Conservation (phyloP, 2,797 vertebrate species). For the Telmatherina bonti region DNA sequence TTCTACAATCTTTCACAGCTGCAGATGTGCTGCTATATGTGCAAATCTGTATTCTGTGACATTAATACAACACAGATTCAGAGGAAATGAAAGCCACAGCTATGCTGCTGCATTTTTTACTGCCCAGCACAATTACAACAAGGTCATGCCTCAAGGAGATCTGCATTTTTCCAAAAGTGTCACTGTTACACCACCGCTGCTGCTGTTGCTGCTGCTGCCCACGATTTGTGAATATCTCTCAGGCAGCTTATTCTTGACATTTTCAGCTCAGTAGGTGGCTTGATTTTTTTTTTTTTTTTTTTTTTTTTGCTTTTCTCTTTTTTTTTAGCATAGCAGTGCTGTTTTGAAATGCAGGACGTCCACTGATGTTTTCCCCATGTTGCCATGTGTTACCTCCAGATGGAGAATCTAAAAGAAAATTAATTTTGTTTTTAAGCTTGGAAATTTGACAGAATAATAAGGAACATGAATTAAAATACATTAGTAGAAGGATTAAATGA, state of each 20-base stretch:
- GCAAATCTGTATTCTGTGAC: conserved; percentile 22
- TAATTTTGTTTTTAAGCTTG: background rate
- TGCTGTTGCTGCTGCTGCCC: conserved; percentile 19
- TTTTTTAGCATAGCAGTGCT: conserved; percentile 42
- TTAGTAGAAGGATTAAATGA: background rate
- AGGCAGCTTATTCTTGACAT: conserved; percentile 63
- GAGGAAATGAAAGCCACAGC: conserved; percentile 26
- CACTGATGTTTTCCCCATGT: conserved; percentile 27
- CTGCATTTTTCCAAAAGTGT: conserved; percentile 63
- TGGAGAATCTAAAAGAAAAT: conserved; percentile 10
- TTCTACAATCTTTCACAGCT: conserved; percentile 35
- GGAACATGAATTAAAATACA: background rate
- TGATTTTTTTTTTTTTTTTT: conserved; percentile 45
- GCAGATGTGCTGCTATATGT: conserved; percentile 14
- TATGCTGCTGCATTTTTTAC: conserved; percentile 46
- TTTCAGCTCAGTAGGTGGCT: conserved; percentile 61
- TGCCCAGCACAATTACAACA: conserved; percentile 48
- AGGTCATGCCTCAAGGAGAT: conserved; percentile 61
- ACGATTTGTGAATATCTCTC: conserved; percentile 49
- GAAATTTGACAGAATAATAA: background rate
- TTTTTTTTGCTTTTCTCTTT: too few relatives aligned
- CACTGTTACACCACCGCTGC: conserved; percentile 25
- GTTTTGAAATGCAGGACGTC: conserved; percentile 33
- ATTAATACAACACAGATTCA: conserved; percentile 16
- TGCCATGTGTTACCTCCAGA: conserved; percentile 12